These are phyloP conservation scores for Symphodus melops DNA, from an alignment of 2,113 vertebrate species.

Conservation along the genomic window DNA sequence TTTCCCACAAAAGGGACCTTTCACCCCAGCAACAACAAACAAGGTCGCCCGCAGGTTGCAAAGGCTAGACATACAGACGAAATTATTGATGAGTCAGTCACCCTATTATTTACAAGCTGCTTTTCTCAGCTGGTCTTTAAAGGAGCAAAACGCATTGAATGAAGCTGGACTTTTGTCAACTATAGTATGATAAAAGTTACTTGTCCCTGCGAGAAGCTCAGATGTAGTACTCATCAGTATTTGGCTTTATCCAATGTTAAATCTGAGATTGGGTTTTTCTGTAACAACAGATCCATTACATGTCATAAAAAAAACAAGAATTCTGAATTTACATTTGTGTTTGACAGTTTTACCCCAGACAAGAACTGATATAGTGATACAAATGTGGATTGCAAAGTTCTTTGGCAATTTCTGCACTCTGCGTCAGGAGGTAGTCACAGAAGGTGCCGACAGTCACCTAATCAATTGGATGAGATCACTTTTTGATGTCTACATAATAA, in stretches of 20 bases:
- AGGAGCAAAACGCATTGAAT: slow-evolving; percentile 12
- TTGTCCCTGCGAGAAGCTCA: not conserved
- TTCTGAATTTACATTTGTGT: not conserved
- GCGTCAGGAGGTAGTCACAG: slow-evolving; percentile 39
- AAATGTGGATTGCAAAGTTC: slow-evolving; percentile 70
- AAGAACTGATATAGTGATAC: slow-evolving; percentile 45
- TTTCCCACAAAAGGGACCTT: slow-evolving; percentile 55
- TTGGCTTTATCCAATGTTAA: too few relatives aligned
- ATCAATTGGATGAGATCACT: slow-evolving; percentile 27
- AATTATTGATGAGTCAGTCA: slow-evolving; percentile 62
- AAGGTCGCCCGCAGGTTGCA: slow-evolving; percentile 29
- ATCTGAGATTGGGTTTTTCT: not conserved
- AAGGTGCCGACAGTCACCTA: slow-evolving; percentile 39
- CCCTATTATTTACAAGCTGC: slow-evolving; percentile 37
- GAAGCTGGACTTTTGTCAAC: slow-evolving; percentile 17
- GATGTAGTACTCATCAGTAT: too few relatives aligned
- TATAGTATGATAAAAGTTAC: slow-evolving; percentile 9
- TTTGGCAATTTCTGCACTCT: slow-evolving; percentile 44
- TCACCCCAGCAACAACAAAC: slow-evolving; percentile 43
- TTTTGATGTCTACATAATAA: not conserved
- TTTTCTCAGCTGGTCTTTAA: slow-evolving; percentile 31
- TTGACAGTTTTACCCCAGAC: slow-evolving; percentile 2
- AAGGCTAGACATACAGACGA: slow-evolving; percentile 42
- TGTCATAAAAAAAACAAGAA: not conserved
- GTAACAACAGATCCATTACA: too few relatives aligned